These are phyloP conservation scores for Vidua macroura DNA, from an alignment of 2,113 vertebrate species.

Conservation along the genomic window DNA sequence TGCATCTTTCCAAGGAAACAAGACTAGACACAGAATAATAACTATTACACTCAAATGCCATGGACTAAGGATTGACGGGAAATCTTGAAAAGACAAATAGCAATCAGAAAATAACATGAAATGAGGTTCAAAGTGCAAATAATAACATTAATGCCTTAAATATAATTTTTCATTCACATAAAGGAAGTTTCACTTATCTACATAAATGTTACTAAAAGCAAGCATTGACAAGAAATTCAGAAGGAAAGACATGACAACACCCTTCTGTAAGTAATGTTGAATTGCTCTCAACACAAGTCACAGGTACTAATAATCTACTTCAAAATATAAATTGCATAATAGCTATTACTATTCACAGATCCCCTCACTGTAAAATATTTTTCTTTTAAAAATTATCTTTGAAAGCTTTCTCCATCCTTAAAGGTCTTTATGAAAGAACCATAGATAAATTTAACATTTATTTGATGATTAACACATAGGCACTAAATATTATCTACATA, in stretches of 20 bases:
- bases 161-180: not conserved
- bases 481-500: not conserved
- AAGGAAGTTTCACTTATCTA: not conserved
- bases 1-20: not conserved
- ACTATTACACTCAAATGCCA: not conserved
- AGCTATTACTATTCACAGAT: not conserved
- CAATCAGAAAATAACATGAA: not conserved
- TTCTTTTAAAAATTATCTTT: not conserved
- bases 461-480: not conserved
- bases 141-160: not conserved
- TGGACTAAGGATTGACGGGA: not conserved
- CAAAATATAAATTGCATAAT: not conserved
- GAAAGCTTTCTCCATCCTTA: not conserved
- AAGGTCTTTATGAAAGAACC: not conserved
- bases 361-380: not conserved
- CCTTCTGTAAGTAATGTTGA: not conserved
- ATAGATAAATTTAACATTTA: not conserved
- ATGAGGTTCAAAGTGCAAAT: not conserved
- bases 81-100: not conserved
- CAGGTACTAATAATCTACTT: not conserved
- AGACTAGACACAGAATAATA: not conserved
- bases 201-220: not conserved
- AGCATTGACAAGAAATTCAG: not conserved
- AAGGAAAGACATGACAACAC: not conserved
- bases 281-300: not conserved